Evolutionary conservation across 1,140 invertebrate species (phyloP), one percentile per base, ranked within the genome.

Genomic region (Hetaerina americana): DNA sequence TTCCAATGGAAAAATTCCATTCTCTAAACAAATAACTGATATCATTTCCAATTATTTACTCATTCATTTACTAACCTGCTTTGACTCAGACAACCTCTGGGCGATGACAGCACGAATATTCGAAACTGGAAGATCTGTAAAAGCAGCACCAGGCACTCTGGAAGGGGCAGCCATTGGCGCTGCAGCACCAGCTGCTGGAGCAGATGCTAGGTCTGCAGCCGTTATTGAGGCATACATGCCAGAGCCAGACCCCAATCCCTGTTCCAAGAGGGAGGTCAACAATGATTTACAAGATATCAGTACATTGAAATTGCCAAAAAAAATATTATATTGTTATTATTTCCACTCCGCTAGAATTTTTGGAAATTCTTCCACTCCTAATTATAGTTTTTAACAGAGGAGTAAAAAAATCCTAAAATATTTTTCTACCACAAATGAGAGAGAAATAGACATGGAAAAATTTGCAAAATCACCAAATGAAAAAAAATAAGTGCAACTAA

Each of bases 91-190:
- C 26, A 99, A 84, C 74, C 97, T 83, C 81, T 95, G 95, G 5
- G 96, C 97, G 78, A 99, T 97, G 26, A 93, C 89, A 72, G 88
- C 87, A 73, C 97, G 84, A 81, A 99, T 95, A 78, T 89, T 92
- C 0, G 93, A 90, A 27, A 98, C 83, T 3, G 93, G 91, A 72
- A 96, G 87, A 82, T 99, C 97, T 27, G 85, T 81, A 79, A 85
- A 96, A 70, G 79, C 79, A 71, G 82, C 79, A 57, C 79, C 79
- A 27, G 83, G 81, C 2, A 82, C 78, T 10, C 81, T 69, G n/a
- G 82, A 73, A 12, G 77, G 27, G 28, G 78, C 74, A 66, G 76
- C 71, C 31, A 80, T 75, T 31, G 76, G 72, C 5, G 74, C 72
- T 15, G 80, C 72, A 1, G 80, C 77, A 72, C 82, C 74, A 74